phyloP scores from a whole-genome alignment of 2,888 invertebrate species.

The Copidosoma aretas region DNA sequence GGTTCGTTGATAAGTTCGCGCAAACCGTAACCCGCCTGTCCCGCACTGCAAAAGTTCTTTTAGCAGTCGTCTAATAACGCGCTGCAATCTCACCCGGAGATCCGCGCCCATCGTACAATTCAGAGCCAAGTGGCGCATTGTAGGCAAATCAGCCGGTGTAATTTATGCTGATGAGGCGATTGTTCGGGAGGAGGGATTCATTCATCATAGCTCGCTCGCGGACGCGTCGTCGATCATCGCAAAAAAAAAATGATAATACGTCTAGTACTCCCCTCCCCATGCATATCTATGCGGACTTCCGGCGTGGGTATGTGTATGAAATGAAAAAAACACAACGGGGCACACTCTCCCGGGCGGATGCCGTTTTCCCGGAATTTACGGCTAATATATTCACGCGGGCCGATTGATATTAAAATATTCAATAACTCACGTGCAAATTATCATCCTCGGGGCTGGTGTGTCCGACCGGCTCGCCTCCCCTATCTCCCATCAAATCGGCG shows the following conservation, averaged over 20 bases:
- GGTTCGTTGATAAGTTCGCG: background rate
- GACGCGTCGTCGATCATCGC: background rate
- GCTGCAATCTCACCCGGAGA: no score
- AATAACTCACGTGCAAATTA: conserved; percentile 33
- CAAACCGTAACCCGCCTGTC: background rate
- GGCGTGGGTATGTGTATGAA: background rate
- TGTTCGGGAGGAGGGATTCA: background rate
- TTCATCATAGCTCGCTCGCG: background rate
- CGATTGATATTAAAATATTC: conserved; percentile 40
- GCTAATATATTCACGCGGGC: conserved; percentile 7
- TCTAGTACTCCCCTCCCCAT: background rate
- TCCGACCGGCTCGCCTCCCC: background rate
- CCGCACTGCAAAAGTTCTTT: no score
- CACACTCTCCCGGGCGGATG: background rate
- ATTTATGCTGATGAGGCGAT: background rate
- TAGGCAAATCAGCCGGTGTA: background rate
- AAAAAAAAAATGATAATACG: background rate
- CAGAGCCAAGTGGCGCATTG: background rate
- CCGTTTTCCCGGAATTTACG: background rate
- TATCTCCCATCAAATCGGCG: conserved; percentile 7
- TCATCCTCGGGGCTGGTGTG: conserved; percentile 1
- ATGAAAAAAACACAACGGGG: background rate
- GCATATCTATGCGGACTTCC: no score
- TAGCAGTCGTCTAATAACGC: no score
- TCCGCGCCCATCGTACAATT: background rate